Evolutionary conservation across 2,888 invertebrate species (phyloP), one percentile per base, ranked within the genome.

Genomic region (Acleris literana): DNA sequence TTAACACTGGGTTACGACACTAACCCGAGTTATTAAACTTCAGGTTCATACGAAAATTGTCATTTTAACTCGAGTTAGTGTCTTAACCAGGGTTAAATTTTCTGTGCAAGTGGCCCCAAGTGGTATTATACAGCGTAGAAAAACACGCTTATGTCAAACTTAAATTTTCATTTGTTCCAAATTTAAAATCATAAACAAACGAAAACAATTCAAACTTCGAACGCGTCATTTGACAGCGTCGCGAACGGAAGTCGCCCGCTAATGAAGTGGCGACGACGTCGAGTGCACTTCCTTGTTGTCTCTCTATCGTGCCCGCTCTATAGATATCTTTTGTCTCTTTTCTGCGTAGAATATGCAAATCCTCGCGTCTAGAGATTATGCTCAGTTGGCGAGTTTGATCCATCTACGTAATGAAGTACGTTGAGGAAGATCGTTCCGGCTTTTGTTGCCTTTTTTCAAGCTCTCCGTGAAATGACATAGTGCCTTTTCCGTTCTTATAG

Each of bases 401-500:
- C 82, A 79, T 81, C 78, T 78, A 76, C 77, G 76, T 86, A 87
- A 85, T 85, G 85, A 86, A 86, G 80, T 73, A 71, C 78, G 73
- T 71, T 77, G 74, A 73, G 73, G 75, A 71, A 75, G 72, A 79
- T 76, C 75, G 73, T 68, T 70, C 65, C 69, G 68, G 64, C 75
- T 74, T 74, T 76, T 77, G 74, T 77, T 72, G 71, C 71, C 65
- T 66, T 66, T 66, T 69, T 64, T 64, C 64, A 68, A 52, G 59
- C 65, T 66, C 52, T 56, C 61, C 59, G 54, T 64, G 61, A 61
- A 66, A 66, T 61, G 61, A 61, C 61, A 66, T 56, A 66, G 61
- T 66, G 60, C 59, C 59, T 39, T 39, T 52, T 56, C 65, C 61
- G 65, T 61, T 61, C 65, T 65, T 57, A 57, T 56, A 56, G 65